Conservation (phyloP, 2,888 invertebrate species). For the Tetragnatha montana region DNA sequence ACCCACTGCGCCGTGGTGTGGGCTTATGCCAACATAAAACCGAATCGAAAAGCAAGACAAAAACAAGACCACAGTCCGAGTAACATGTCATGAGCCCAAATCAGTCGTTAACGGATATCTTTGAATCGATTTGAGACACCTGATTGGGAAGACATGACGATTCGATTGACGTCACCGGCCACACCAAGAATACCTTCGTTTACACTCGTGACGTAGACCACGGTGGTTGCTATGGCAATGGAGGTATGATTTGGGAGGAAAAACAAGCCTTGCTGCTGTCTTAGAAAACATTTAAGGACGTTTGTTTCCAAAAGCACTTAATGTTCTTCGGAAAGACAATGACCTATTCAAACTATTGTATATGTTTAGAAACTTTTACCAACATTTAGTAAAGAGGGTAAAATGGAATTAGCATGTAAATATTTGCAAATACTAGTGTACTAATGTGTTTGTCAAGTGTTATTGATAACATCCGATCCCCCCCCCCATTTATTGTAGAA, state of each 20-base stretch:
- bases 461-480: no score
- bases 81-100: constrained; percentile 37
- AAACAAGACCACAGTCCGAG: neutral
- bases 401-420: no score
- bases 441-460: no score
- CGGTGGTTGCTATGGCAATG: constrained; percentile 51
- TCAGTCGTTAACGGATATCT: constrained; percentile 40
- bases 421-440: no score
- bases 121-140: constrained; percentile 49
- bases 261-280: neutral
- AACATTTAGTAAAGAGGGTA: no score
- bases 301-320: constrained; percentile 6
- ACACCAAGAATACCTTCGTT: constrained; percentile 62
- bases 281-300: neutral
- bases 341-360: no score
- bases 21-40: neutral
- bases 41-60: neutral
- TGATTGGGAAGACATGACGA: constrained; percentile 55
- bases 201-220: constrained; percentile 52
- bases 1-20: neutral
- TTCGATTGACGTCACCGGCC: constrained; percentile 51
- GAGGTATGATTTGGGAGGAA: constrained; percentile 24
- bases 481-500: no score
- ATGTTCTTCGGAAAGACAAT: neutral
- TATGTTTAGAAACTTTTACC: no score